Conservation (phyloP, 2,888 invertebrate species). For the Buathra laborator region DNA sequence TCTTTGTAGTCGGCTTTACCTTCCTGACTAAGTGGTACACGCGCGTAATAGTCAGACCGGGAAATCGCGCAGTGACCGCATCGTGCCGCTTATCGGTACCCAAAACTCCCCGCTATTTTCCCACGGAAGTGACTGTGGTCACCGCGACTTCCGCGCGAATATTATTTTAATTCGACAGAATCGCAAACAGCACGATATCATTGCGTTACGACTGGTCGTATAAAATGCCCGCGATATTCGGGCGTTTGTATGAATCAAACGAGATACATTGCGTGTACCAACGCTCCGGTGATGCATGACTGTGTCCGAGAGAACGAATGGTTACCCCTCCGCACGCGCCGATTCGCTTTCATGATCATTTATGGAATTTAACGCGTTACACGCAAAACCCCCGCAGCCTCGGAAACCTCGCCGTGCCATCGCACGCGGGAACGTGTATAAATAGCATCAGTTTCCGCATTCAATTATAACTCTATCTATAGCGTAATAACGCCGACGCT, state of each 20-base stretch:
- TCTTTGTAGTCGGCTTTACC: slow-evolving; percentile 3
- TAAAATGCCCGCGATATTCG: slow-evolving; percentile 71
- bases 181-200: slow-evolving; percentile 36
- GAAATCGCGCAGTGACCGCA: not conserved
- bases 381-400: slow-evolving; percentile 28
- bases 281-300: slow-evolving; percentile 28
- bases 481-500: slow-evolving; percentile 22
- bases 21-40: not conserved
- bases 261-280: slow-evolving; percentile 16
- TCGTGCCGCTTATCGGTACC: not conserved
- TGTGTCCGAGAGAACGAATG: slow-evolving; percentile 62
- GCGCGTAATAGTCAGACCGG: slow-evolving; percentile 18
- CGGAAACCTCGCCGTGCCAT: slow-evolving; percentile 1
- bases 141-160: slow-evolving; percentile 15
- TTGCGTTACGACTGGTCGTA: slow-evolving; percentile 67
- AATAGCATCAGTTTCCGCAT: slow-evolving; percentile 64
- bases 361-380: slow-evolving; percentile 65
- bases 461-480: slow-evolving; percentile 65
- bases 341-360: slow-evolving; percentile 65
- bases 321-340: slow-evolving; percentile 32
- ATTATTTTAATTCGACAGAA: slow-evolving; percentile 35
- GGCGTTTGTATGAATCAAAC: slow-evolving; percentile 53
- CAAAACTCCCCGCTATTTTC: no score
- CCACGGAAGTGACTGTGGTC: not conserved
- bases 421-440: slow-evolving; percentile 34